phyloP scores from a whole-genome alignment of 2,888 invertebrate genomes.

The Amblyteles armatorius region DNA sequence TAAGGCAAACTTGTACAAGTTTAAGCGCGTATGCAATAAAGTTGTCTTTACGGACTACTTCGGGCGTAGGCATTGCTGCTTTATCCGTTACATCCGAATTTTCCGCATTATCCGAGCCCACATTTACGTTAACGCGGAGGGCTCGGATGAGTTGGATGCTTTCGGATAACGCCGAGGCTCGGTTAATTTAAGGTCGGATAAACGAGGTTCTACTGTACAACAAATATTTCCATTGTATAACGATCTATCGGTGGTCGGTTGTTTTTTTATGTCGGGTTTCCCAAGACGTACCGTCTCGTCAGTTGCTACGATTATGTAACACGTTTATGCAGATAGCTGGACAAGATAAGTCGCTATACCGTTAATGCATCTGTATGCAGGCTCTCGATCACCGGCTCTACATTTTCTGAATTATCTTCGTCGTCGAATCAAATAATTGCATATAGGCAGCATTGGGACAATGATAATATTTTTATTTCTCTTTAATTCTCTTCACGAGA shows the following conservation, averaged over 20 bases:
- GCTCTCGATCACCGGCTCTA: neutral
- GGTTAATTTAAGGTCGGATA: no score
- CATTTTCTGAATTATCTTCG: neutral
- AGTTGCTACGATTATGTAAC: conserved; percentile 1
- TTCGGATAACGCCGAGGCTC: no score
- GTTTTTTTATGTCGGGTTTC: neutral
- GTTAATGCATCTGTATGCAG: neutral
- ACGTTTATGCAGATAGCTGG: neutral
- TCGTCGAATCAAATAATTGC: conserved; percentile 12
- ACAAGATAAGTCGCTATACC: neutral
- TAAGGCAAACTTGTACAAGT: no score
- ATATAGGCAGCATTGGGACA: conserved; percentile 4
- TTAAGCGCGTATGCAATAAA: no score
- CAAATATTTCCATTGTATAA: neutral
- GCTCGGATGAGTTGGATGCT: no score
- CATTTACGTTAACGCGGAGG: no score
- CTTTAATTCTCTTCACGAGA: neutral
- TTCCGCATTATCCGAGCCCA: no score
- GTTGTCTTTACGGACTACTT: no score
- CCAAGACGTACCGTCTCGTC: neutral
- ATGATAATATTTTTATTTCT: neutral
- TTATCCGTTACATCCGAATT: no score
- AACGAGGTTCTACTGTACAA: no score
- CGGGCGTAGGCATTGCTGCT: no score
- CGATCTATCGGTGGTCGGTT: neutral